Base-by-base conservation (phyloP, 2,113 vertebrate species). In the Arizona elegans region DNA sequence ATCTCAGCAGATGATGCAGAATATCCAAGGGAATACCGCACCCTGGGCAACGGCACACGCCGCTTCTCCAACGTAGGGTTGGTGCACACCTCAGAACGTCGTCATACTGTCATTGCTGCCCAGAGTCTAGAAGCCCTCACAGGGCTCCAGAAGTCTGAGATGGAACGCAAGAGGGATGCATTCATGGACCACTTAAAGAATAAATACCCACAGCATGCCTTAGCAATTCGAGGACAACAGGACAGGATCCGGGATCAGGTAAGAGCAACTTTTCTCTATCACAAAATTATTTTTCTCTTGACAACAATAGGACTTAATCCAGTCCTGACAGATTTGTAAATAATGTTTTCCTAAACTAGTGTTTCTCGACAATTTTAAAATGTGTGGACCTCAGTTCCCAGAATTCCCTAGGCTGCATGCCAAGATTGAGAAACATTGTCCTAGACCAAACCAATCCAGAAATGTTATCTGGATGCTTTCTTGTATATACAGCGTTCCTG, bases 121-220 rank as follows among this genome's bases (percentile, higher is more conserved):
- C 99, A 99, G 97, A 99, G 99, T 97, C 98, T 99, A 97, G 99
- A 99, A 97, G 98, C 99, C 10, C 98, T 99, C 90, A 99, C 98
- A 53, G 99, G 98, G 94, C 98, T 99, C 94, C 99, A 99, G 98
- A 99, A 99, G 97, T 98, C 97, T 0, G 99, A 99, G 95, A 98
- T 99, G 96, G 99, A 99, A 38, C 98, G 99, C 92, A 99, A 99
- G 96, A 95, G 99, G 89, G 99, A 99, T 0, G 98, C 98, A 94
- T 99, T 99, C 97, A 99, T 99, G 98, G 99, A 99, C 94, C 99
- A 99, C 96, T 98, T 99, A 96, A 99, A 99, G 98, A 99, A 97
- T 98, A 99, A 99, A 95, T 99, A 99, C 96, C 99, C 99, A 0
- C 99, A 99, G 94, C 99, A 99, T 91, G 99, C 98, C 90, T 95